Evolutionary conservation across 2,113 vertebrate species (phyloP), one percentile per base, ranked within the genome.

Genomic region (Perca fluviatilis): DNA sequence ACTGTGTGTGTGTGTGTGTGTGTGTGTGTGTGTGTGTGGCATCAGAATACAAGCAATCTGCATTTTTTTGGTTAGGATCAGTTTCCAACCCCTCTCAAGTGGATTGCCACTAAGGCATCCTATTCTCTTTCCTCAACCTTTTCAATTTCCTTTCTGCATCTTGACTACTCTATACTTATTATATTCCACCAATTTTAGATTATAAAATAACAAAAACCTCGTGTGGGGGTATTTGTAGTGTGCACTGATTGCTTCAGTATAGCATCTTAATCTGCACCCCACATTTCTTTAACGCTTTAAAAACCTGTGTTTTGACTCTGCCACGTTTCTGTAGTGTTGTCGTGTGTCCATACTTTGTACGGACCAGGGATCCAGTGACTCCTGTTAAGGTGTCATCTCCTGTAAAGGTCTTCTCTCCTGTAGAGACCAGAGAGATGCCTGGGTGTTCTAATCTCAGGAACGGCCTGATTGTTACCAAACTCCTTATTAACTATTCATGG

Each of bases 401-500:
- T 73, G 50, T 80, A 18, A 63, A 82, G 40, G 54, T 64, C 47
- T 72, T 27, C 6, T 77, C 63, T 85, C 63, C 71, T 79, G 58
- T 61, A 70, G 69, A 25, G 75, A 61, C 51, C 78, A 36, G 13
- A 67, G 77, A 76, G 62, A 72, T 64, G 68, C 62, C 27, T 27
- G 27, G 11, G 65, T 86, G 78, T 90, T 66, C 73, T 88, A 87
- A 91, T 90, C 88, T 88, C 82, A 90, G 91, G 80, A 92, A 90
- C 72, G 58, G 71, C 85, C 82, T 85, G 86, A 67, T 90, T 27
- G 93, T 95, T 83, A 95, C 94, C 94, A 94, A 93, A 94, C 91
- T 90, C 94, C 94, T 85, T 75, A 87, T 96, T 89, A 96, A 95
- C 86, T 92, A 95, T 95, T 94, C 23, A 96, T 94, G 68, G 49